Conservation (phyloP, 2,113 vertebrate species). For the Tupaia chinensis region DNA sequence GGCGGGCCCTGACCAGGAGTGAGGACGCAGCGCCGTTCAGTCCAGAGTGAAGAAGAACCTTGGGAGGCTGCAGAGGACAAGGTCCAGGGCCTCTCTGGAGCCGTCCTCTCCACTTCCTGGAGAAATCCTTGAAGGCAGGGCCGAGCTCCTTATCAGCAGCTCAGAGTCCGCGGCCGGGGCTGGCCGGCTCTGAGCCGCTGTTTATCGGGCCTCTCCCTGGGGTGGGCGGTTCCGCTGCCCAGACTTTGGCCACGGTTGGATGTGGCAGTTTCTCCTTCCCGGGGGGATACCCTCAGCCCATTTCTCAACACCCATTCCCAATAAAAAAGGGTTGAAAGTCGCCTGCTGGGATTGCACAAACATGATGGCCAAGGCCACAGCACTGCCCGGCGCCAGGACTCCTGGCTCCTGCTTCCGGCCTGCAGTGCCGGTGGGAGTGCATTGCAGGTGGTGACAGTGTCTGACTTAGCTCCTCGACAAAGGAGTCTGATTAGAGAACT, state of each 20-base stretch:
- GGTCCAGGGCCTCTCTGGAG: not conserved
- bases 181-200: not conserved
- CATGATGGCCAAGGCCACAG: not conserved
- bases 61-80: not conserved
- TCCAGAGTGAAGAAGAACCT: not conserved
- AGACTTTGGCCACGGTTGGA: constrained; percentile 57
- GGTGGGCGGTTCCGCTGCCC: not conserved
- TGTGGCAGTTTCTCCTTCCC: not conserved
- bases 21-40: not conserved
- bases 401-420: not conserved
- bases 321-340: constrained; percentile 65
- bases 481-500: no score
- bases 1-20: not conserved
- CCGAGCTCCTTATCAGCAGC: constrained; percentile 12
- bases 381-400: not conserved
- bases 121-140: constrained; percentile 38
- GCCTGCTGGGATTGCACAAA: not conserved
- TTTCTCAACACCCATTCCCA: constrained; percentile 56
- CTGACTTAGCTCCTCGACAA: not conserved
- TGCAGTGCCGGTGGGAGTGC: rapidly evolving
- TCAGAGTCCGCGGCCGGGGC: constrained; percentile 41
- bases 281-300: not conserved
- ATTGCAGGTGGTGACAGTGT: rapidly evolving
- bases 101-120: constrained; percentile 49
- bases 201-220: constrained; percentile 51